Evolutionary conservation across 23 tunicate genomes (phyloP).

Genomic region (Halocynthia roretzi): DNA sequence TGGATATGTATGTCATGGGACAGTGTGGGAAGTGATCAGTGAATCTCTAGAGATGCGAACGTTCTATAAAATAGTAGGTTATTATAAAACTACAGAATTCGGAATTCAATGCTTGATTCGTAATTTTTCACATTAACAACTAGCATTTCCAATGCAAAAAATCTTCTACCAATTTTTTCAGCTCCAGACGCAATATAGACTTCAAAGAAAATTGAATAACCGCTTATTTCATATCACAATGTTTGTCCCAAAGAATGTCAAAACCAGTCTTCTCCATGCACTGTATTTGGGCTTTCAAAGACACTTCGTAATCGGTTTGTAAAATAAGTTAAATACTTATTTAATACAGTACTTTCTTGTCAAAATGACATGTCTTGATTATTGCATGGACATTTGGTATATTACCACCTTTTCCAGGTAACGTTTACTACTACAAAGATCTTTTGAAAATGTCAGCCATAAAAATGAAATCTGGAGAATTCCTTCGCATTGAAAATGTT

Average conservation of each 20-base stretch:
- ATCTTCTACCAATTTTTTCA: too few species aligned
- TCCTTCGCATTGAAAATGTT: slow-evolving; percentile 24
- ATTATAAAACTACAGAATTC: not conserved
- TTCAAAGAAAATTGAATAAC: not conserved
- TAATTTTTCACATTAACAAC: too few species aligned
- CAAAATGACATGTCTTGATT: not conserved
- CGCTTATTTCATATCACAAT: not conserved
- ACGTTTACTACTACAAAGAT: slow-evolving; percentile 2
- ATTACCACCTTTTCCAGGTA: not conserved
- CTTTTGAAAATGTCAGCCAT: slow-evolving; percentile 6
- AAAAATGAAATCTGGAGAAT: not conserved
- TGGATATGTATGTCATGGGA: slow-evolving; percentile 67
- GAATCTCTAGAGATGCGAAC: slow-evolving; percentile 40
- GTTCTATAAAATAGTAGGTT: slow-evolving; percentile 49
- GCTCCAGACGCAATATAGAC: not conserved
- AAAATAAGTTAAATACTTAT: too few species aligned
- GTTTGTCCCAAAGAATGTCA: slow-evolving; percentile 5
- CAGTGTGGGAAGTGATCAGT: slow-evolving; percentile 37
- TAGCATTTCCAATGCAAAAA: too few species aligned
- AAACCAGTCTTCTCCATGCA: too few species aligned
- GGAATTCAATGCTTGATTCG: too few species aligned
- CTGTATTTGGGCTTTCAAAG: slow-evolving; percentile 8
- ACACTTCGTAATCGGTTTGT: slow-evolving; percentile 10
- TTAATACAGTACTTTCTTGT: too few species aligned
- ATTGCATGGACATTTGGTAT: not conserved